Conservation (phyloP, 2,797 vertebrate species). For the Trachops cirrhosus region DNA sequence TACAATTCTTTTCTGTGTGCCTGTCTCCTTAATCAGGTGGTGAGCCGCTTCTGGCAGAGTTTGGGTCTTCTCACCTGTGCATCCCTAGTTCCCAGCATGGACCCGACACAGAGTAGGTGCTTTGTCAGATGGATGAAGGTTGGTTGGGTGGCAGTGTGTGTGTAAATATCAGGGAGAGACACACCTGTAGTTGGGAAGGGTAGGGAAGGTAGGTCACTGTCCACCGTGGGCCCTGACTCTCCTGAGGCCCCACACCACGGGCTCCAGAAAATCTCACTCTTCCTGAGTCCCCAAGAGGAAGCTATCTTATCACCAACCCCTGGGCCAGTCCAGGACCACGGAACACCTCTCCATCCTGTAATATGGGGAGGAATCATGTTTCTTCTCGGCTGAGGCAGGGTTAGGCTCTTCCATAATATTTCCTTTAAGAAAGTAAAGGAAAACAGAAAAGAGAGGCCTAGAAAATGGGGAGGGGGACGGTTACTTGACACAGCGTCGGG, state of each 20-base stretch:
- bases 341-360: background rate
- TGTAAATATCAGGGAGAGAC: background rate
- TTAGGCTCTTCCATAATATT: background rate
- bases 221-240: background rate
- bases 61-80: background rate
- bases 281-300: background rate
- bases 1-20: background rate
- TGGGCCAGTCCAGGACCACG: background rate
- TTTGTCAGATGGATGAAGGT: background rate
- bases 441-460: background rate
- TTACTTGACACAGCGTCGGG: background rate
- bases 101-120: background rate
- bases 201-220: background rate
- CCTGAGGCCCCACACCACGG: background rate
- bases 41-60: background rate
- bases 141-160: background rate
- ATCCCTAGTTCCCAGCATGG: background rate
- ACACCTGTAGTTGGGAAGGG: background rate
- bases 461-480: background rate
- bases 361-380: background rate
- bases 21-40: background rate
- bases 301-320: background rate
- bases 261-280: background rate
- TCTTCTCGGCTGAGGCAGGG: background rate
- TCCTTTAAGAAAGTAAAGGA: conserved; percentile 29